Evolutionary conservation across 1,140 invertebrate species (phyloP).

Genomic region (Camponotus floridanus): DNA sequence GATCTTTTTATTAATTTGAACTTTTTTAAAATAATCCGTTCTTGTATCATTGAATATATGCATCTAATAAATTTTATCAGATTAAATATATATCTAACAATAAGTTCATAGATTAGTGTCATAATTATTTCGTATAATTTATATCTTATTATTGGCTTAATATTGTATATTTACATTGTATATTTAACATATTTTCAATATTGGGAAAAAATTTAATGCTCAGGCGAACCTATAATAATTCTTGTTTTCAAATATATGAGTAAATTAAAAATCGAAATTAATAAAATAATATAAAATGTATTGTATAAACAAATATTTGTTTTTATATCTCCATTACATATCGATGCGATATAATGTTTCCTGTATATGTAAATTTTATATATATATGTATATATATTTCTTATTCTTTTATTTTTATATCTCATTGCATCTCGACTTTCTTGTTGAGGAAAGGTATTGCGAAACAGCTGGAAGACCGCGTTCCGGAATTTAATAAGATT

Average conservation of each 20-base stretch:
- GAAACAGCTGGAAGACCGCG: background rate
- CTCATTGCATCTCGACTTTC: slow-evolving; percentile 4
- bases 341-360: background rate
- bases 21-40: background rate
- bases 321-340: background rate
- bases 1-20: background rate
- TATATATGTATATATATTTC: background rate
- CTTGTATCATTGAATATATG: background rate
- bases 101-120: background rate
- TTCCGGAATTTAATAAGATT: slow-evolving; percentile 65
- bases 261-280: too few relatives aligned
- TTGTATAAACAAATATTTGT: too few relatives aligned
- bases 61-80: background rate
- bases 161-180: background rate
- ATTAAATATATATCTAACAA: background rate
- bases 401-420: slow-evolving; percentile 11
- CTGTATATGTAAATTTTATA: background rate
- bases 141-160: background rate
- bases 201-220: background rate
- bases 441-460: slow-evolving; percentile 41
- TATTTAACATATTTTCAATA: background rate
- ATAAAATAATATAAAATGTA: too few relatives aligned
- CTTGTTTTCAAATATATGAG: too few relatives aligned
- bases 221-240: too few relatives aligned
- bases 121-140: too few relatives aligned